A percentile compares a stretch with the other conserved stretches of the same genome.
Conservation (phyloP, 1,140 invertebrate species). For the Pogonognathellus flavescens region DNA sequence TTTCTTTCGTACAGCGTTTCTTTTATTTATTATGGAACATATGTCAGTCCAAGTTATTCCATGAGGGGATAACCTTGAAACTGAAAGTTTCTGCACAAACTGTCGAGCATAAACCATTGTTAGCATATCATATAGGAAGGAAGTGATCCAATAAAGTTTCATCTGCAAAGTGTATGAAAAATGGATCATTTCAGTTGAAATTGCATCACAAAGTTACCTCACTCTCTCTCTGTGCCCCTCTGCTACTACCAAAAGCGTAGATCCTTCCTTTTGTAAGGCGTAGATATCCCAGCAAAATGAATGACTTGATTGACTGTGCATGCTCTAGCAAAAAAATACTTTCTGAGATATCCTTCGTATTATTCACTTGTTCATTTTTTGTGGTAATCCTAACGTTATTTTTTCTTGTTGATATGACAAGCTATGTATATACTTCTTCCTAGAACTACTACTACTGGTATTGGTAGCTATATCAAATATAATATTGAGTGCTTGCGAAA, state of each 20-base stretch:
- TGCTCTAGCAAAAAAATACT: not conserved
- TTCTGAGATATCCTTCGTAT: not conserved
- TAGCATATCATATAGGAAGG: not conserved
- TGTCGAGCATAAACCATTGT: not conserved
- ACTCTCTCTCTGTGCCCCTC: not conserved
- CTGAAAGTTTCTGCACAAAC: not conserved
- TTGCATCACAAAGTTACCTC: slow-evolving; percentile 34
- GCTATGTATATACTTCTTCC: too few relatives aligned
- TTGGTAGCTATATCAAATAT: not conserved
- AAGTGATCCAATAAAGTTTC: slow-evolving; percentile 29
- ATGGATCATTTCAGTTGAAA: slow-evolving; percentile 47
- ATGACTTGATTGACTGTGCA: not conserved
- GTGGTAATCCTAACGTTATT: slow-evolving; percentile 27
- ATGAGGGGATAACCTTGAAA: slow-evolving; percentile 23
- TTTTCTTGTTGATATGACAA: slow-evolving; percentile 7
- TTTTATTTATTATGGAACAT: slow-evolving; percentile 32
- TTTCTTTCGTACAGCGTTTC: not conserved
- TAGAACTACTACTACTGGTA: too few relatives aligned
- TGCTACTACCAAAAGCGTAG: not conserved
- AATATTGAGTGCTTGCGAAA: too few relatives aligned
- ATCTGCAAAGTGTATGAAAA: slow-evolving; percentile 48
- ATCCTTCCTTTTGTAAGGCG: not conserved
- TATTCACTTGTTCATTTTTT: slow-evolving; percentile 12
- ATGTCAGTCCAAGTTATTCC: slow-evolving; percentile 17
- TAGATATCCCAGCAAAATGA: not conserved